phyloP scores from a whole-genome alignment of 2,797 vertebrate genomes.

The Moxostoma hubbsi region DNA sequence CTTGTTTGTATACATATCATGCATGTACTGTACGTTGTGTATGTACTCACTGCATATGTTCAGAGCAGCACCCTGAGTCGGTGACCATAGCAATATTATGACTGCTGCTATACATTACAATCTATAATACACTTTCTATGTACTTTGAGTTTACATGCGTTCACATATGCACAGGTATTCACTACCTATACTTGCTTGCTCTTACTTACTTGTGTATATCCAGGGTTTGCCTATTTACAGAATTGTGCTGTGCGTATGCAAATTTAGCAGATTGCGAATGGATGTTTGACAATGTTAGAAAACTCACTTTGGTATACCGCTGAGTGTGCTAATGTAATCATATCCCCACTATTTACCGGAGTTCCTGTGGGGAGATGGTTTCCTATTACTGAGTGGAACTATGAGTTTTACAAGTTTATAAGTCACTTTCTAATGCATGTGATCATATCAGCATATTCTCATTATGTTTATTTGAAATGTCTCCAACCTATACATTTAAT shows the following conservation, averaged over 20 bases:
- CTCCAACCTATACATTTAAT: constrained; percentile 15
- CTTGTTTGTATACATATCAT: neutral
- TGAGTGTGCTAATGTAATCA: constrained; percentile 21
- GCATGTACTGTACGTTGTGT: too few species aligned
- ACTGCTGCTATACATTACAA: neutral
- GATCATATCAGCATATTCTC: constrained; percentile 4
- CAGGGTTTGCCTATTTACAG: neutral
- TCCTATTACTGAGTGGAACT: constrained; percentile 18
- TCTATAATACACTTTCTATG: neutral
- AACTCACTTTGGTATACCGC: neutral
- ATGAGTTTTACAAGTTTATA: neutral
- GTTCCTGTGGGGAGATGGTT: constrained; percentile 4
- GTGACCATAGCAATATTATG: neutral
- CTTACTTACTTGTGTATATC: neutral
- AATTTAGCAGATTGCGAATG: too few species aligned
- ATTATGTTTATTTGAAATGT: constrained; percentile 16
- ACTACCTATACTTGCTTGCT: neutral
- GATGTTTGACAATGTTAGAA: constrained; percentile 14
- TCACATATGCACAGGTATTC: neutral
- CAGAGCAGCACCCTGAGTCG: neutral
- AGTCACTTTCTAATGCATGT: constrained; percentile 20
- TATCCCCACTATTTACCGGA: constrained; percentile 13
- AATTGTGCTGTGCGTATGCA: neutral
- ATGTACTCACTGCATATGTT: neutral
- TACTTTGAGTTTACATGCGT: neutral